These are phyloP conservation scores for Venturia canescens DNA, from an alignment of 1,140 invertebrate genomes.

Conservation along the genomic window DNA sequence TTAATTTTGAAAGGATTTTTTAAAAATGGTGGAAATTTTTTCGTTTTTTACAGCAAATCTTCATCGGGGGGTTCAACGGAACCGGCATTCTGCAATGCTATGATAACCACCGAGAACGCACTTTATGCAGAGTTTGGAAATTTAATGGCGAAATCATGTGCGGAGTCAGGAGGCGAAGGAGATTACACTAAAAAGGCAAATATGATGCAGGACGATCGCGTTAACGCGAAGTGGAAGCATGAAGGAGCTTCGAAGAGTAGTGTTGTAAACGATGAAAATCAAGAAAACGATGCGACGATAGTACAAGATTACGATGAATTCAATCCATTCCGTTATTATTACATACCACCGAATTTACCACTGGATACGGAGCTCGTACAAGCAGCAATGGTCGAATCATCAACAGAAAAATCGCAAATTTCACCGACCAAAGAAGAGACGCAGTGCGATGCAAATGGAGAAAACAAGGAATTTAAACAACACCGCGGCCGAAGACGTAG, in stretches of 20 bases:
- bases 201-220: slow-evolving; percentile 29
- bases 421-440: background rate
- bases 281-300: slow-evolving; percentile 28
- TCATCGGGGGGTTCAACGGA: slow-evolving; percentile 46
- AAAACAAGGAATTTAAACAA: background rate
- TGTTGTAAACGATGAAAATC: slow-evolving; percentile 29
- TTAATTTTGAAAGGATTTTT: slow-evolving; percentile 11
- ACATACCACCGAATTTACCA: slow-evolving; percentile 74
- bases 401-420: background rate
- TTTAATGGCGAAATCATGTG: background rate
- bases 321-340: slow-evolving; percentile 78
- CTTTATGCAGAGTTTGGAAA: slow-evolving; percentile 14
- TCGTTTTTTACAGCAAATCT: slow-evolving; percentile 46
- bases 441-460: background rate
- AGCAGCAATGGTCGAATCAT: slow-evolving; percentile 51
- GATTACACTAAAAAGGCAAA: slow-evolving; percentile 43
- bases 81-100: slow-evolving; percentile 36
- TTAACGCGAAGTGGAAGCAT: slow-evolving; percentile 28
- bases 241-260: no score
- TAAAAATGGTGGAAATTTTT: no score
- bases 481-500: background rate
- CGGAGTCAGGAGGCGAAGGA: background rate
- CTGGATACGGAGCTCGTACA: slow-evolving; percentile 72
- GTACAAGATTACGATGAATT: slow-evolving; percentile 67
- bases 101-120: slow-evolving; percentile 37